These are phyloP conservation scores for Diacarnus erythraeanus DNA, from an alignment of 37 sponge, comb jelly and placozoan genomes.

Conservation along the genomic window DNA sequence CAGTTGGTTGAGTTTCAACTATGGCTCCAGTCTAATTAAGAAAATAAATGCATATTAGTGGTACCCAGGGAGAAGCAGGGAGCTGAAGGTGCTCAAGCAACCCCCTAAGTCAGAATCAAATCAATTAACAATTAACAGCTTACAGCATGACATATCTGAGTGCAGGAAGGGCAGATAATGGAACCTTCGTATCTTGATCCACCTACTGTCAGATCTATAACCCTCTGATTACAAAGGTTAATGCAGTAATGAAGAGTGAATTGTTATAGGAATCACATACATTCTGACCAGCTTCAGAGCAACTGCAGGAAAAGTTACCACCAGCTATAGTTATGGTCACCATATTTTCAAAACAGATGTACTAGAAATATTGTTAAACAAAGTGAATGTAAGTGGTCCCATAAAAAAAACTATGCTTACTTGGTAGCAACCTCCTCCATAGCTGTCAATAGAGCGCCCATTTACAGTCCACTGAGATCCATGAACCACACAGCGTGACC, in stretches of 20 bases:
- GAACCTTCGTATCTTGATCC: slow-evolving; percentile 36
- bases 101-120: too few species aligned
- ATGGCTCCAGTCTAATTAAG: too few species aligned
- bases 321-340: slow-evolving; percentile 34
- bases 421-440: slow-evolving; percentile 74
- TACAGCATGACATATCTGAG: too few species aligned
- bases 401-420: too few species aligned
- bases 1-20: too few species aligned
- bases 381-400: neutral
- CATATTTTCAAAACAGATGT: slow-evolving; percentile 20
- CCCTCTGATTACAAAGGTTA: neutral
- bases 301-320: slow-evolving; percentile 21
- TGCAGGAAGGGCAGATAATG: slow-evolving; percentile 72
- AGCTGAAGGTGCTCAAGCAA: too few species aligned
- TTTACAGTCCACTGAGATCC: slow-evolving; percentile 14
- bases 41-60: too few species aligned
- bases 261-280: too few species aligned
- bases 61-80: too few species aligned
- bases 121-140: too few species aligned
- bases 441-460: neutral
- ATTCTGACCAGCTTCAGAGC: slow-evolving; percentile 30
- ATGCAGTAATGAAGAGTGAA: neutral
- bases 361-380: slow-evolving; percentile 9
- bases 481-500: slow-evolving; percentile 51
- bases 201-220: slow-evolving; percentile 18